Base-by-base conservation (phyloP, 2,888 invertebrate genomes). In the Agriopis aurantiaria region DNA sequence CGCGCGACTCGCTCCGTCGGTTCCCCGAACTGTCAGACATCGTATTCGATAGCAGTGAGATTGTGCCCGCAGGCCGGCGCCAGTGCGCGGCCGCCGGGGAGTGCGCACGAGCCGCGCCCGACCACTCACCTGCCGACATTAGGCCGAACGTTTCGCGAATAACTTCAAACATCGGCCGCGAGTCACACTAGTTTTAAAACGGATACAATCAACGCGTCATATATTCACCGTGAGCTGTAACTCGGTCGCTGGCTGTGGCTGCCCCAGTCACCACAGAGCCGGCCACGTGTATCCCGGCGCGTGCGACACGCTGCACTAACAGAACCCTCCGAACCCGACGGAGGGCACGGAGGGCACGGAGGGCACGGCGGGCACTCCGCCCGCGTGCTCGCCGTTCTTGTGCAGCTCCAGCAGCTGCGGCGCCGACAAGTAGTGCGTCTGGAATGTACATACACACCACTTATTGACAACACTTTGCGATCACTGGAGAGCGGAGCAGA, bases 301-400 rank as follows among this genome's bases (percentile, higher is more conserved):
- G 33, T 60, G 51, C 49, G 49, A 8, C 8, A 65, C 56, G 62
- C 59, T 48, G 60, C 82, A 85, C 92, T 94, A 94, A 85, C 95
- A 94, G 90, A 92, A 94, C 75, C 92, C 91, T 77, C 92, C 91
- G 88, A 95, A 95, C 85, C 94, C 94, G 75, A 93, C 94, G 77
- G 91, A 90, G 71, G 93, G 92, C 83, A 93, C 93, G 82, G 91
- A 89, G 59, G 91, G 91, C 81, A 89, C 90, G 76, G 89, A 67
- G 72, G 92, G 88, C 84, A 88, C 90, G 78, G 88, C 75, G 8
- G 85, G 80, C 82, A 87, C 87, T 69, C 80, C 76, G 9, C 77
- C 83, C 72, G 85, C 71, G 81, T 86, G 87, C 84, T 91, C 91
- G 73, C 86, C 85, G 82, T 75, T 87, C 88, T 94, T 94, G 91